Percentiles rank a stretch among this genome's conserved stretches.
Evolutionary conservation across 1,140 invertebrate genomes (phyloP).

Genomic region (Euwallacea fornicatus): DNA sequence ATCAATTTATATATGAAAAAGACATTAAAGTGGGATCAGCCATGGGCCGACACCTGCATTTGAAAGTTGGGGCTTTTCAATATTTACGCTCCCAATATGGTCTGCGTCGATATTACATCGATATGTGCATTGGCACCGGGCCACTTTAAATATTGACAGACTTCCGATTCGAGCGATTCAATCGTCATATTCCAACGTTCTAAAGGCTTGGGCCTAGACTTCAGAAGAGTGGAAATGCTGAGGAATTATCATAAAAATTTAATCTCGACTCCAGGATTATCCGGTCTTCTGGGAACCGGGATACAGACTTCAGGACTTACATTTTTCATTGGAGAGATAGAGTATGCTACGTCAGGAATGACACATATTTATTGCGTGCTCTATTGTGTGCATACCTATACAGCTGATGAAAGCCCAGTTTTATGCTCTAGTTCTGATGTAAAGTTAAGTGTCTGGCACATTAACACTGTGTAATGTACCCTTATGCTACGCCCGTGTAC

Average conservation of each 20-base stretch:
- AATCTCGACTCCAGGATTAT: not conserved
- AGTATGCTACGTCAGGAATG: too few species aligned
- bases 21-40: slow-evolving; percentile 4
- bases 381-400: too few species aligned
- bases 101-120: not conserved
- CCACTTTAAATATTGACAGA: slow-evolving; percentile 3
- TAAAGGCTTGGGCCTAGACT: not conserved
- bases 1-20: slow-evolving; percentile 20
- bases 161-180: not conserved
- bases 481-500: too few species aligned
- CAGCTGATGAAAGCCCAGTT: too few species aligned
- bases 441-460: too few species aligned
- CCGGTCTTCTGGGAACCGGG: too few species aligned
- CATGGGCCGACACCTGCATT: not conserved
- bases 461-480: too few species aligned
- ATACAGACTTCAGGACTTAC: too few species aligned
- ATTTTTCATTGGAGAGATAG: too few species aligned
- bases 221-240: not conserved
- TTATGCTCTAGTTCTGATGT: too few species aligned
- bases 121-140: slow-evolving; percentile 3
- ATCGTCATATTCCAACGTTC: not conserved
- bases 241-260: slow-evolving; percentile 3
- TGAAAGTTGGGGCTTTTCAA: not conserved
- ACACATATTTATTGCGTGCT: too few species aligned
- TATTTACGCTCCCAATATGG: not conserved